Evolutionary conservation across 2,888 invertebrate genomes (phyloP).

Genomic region (Stenodera caucasica): DNA sequence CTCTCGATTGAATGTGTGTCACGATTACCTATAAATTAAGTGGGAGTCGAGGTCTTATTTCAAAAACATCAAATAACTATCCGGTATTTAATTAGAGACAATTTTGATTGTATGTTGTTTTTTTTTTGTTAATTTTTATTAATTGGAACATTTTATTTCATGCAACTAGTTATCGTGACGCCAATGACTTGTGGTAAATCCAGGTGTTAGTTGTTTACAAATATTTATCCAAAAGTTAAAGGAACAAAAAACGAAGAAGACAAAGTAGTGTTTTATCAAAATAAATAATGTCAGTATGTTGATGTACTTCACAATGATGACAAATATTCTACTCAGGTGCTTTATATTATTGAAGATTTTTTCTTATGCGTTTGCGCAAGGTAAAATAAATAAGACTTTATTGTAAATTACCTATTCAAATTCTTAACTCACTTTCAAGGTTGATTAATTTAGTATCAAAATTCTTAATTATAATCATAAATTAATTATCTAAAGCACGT

Average conservation of each 20-base stretch:
- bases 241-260: constrained; percentile 33
- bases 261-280: constrained; percentile 29
- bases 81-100: background rate
- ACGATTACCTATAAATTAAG: background rate
- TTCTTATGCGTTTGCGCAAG: constrained; percentile 31
- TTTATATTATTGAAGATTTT: constrained; percentile 24
- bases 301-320: constrained; percentile 27
- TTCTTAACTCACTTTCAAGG: constrained; percentile 22
- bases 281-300: constrained; percentile 32
- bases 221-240: constrained; percentile 23
- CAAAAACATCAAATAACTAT: background rate
- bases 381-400: constrained; percentile 27
- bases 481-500: background rate
- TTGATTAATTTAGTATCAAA: constrained; percentile 7
- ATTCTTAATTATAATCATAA: background rate
- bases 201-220: constrained; percentile 32
- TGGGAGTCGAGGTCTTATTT: constrained; percentile 1
- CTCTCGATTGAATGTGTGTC: constrained; percentile 3
- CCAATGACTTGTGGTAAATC: constrained; percentile 36
- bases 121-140: background rate
- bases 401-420: constrained; percentile 1
- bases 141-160: constrained; percentile 12
- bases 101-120: background rate
- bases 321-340: constrained; percentile 20
- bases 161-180: constrained; percentile 32